These are phyloP conservation scores for Pomacea canaliculata DNA, from an alignment of 2,888 invertebrate species.

Conservation along the genomic window DNA sequence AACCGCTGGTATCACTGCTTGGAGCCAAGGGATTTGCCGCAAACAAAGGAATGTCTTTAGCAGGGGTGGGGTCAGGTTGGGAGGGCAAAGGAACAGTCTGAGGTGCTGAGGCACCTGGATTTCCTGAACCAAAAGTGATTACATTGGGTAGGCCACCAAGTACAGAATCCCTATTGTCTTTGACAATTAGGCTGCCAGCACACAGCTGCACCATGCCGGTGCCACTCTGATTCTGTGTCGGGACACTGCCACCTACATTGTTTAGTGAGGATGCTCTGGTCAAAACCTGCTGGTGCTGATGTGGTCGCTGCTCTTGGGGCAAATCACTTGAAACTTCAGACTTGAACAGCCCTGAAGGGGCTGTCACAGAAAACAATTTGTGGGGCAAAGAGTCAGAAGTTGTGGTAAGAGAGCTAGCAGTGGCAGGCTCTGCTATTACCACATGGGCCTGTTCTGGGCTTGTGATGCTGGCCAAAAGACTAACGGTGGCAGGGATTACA, in stretches of 20 bases:
- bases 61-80: slow-evolving; percentile 11
- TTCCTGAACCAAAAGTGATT: slow-evolving; percentile 10
- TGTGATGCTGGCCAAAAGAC: slow-evolving; percentile 11
- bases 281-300: not conserved
- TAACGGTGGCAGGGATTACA: slow-evolving; percentile 12
- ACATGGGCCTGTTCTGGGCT: slow-evolving; percentile 1
- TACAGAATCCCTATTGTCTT: not conserved
- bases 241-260: not conserved
- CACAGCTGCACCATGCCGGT: slow-evolving; percentile 7
- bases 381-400: not conserved
- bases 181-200: slow-evolving; percentile 11
- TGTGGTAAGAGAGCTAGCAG: not conserved
- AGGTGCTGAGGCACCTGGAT: slow-evolving; percentile 12
- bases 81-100: not conserved
- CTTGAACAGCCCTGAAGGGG: not conserved
- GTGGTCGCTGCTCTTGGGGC: not conserved
- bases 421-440: not conserved
- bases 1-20: slow-evolving; percentile 9
- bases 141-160: slow-evolving; percentile 7
- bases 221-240: not conserved
- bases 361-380: not conserved
- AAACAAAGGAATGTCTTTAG: slow-evolving; percentile 28
- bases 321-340: not conserved
- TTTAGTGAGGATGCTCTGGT: not conserved
- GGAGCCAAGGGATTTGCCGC: slow-evolving; percentile 23